phyloP scores from a whole-genome alignment of 2,113 vertebrate species.

The Neogale vison region DNA sequence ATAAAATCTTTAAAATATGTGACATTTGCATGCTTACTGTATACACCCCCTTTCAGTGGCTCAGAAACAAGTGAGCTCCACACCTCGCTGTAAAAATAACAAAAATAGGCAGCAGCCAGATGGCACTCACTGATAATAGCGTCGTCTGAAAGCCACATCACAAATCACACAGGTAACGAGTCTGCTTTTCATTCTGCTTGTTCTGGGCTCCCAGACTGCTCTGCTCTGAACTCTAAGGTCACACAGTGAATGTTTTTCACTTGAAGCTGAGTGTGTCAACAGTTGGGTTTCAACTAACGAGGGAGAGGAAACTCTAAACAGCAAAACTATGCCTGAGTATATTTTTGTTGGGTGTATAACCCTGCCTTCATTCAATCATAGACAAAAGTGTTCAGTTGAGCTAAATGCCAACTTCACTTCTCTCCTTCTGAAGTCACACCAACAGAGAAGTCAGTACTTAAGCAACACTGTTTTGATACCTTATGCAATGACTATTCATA shows the following conservation, averaged over 20 bases:
- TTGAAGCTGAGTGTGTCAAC: background rate
- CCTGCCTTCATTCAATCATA: background rate
- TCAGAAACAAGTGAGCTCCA: slow-evolving; percentile 49
- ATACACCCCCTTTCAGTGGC: slow-evolving; percentile 36
- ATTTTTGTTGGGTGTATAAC: background rate
- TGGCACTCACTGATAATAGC: slow-evolving; percentile 59
- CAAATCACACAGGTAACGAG: slow-evolving; percentile 16
- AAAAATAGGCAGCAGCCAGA: slow-evolving; percentile 65
- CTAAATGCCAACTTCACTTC: background rate
- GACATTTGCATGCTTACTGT: slow-evolving; percentile 62
- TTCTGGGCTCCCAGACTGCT: background rate
- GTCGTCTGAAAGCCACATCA: background rate
- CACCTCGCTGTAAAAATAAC: slow-evolving; percentile 54
- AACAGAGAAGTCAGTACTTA: background rate
- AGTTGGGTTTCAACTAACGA: background rate
- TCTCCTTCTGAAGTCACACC: background rate
- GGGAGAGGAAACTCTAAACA: background rate
- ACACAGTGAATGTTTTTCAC: background rate
- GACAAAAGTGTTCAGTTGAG: background rate
- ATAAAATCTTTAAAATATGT: background rate
- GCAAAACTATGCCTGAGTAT: background rate
- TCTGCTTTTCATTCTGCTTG: background rate
- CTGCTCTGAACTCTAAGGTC: slow-evolving; percentile 25
- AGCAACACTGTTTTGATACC: background rate
- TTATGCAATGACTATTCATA: background rate